Evolutionary conservation across 2,113 vertebrate species (phyloP).

Genomic region (Heloderma charlesbogerti): DNA sequence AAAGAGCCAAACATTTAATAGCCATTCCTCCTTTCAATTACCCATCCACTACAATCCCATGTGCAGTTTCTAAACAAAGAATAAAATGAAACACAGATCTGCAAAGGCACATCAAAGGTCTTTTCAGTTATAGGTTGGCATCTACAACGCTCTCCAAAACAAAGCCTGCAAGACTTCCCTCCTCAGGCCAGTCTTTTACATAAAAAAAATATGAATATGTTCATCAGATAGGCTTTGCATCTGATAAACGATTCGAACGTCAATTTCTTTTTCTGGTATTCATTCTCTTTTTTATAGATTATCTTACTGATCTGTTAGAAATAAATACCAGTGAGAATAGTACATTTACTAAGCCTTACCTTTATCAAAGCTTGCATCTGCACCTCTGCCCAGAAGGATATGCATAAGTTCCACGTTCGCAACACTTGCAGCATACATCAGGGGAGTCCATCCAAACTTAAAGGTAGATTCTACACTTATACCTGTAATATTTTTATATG

Average conservation of each 20-base stretch:
- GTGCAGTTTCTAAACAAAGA: background rate
- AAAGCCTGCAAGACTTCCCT: background rate
- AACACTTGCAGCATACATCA: conserved; percentile 90
- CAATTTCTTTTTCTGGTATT: background rate
- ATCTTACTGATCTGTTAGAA: background rate
- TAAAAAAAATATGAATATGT: background rate
- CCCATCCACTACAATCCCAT: background rate
- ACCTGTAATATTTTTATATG: conserved; percentile 74
- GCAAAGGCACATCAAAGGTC: too few species aligned
- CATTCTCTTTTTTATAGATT: background rate
- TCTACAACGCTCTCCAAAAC: background rate
- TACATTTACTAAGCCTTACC: conserved; percentile 76
- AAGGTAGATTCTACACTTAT: conserved; percentile 86
- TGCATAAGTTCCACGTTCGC: conserved; percentile 83
- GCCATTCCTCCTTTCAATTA: background rate
- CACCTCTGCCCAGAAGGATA: conserved; percentile 90
- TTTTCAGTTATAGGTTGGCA: background rate
- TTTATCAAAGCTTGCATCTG: conserved; percentile 89
- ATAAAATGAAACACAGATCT: too few species aligned
- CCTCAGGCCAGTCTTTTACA: background rate
- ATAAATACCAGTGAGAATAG: background rate
- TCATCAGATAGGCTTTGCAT: background rate
- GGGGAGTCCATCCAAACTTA: conserved; percentile 89
- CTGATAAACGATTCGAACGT: background rate
- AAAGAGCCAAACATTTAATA: background rate